Evolutionary conservation across 1,140 invertebrate genomes (phyloP).

Genomic region (Armadillidium nasatum): DNA sequence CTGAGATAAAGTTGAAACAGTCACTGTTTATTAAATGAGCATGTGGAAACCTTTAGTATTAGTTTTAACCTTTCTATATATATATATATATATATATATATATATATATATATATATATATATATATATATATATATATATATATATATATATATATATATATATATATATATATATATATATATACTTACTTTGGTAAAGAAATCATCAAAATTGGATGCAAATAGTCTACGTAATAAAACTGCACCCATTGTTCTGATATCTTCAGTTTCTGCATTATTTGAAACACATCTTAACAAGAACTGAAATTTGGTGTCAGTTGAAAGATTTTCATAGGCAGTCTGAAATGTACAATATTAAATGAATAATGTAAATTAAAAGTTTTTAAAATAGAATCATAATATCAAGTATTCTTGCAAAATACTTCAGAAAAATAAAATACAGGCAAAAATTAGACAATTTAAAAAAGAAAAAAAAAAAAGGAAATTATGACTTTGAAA

Average conservation of each 20-base stretch:
- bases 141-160: conserved; percentile 29
- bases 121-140: conserved; percentile 18
- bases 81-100: not conserved
- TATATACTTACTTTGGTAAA: conserved; percentile 62
- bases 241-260: conserved; percentile 82
- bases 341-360: conserved; percentile 28
- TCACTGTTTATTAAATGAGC: no score
- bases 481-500: not conserved
- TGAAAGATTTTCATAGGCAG: conserved; percentile 36
- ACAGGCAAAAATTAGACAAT: not conserved
- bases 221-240: conserved; percentile 79
- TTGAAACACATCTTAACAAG: conserved; percentile 45
- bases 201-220: conserved; percentile 83
- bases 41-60: no score
- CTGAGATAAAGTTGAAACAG: no score
- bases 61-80: not conserved
- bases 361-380: not conserved
- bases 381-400: not conserved
- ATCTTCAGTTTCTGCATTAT: conserved; percentile 57
- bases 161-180: conserved; percentile 28
- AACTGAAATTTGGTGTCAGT: conserved; percentile 47
- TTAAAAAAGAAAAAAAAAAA: not conserved
- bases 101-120: not conserved
- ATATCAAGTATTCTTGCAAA: not conserved
- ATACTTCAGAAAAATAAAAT: not conserved